A percentile compares a stretch with the other conserved stretches of the same genome.
Evolutionary conservation across 1,140 invertebrate species (phyloP).

Genomic region (Pomacea maculata): DNA sequence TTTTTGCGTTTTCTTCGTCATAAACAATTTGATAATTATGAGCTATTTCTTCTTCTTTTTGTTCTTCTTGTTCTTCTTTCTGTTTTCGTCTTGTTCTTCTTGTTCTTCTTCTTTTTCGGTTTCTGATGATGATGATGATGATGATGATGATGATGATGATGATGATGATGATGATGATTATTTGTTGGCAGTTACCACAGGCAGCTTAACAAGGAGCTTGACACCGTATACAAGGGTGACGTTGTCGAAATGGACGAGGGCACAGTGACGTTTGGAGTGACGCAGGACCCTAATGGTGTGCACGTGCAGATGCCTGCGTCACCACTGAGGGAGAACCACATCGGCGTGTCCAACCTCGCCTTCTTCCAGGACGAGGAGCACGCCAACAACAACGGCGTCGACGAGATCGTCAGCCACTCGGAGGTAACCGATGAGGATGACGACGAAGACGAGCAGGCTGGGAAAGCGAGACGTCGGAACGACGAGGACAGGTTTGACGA

Average conservation of each 20-base stretch:
- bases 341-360: constrained; percentile 18
- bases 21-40: no score
- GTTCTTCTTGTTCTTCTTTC: no score
- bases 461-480: not conserved
- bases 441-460: constrained; percentile 1
- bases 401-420: constrained; percentile 5
- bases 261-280: not conserved
- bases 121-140: constrained; percentile 18
- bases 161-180: constrained; percentile 4
- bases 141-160: constrained; percentile 21
- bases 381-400: constrained; percentile 5
- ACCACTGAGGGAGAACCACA: constrained; percentile 15
- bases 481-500: constrained; percentile 9
- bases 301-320: not conserved
- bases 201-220: constrained; percentile 6
- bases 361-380: constrained; percentile 12
- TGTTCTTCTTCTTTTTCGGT: no score
- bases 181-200: constrained; percentile 12
- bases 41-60: no score
- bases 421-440: constrained; percentile 1
- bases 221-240: not conserved
- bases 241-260: not conserved
- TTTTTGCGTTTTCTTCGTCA: no score
- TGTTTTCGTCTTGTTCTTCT: no score
- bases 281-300: not conserved